A percentile compares a stretch with the other conserved stretches of the same genome.
Conservation (phyloP, 2,797 vertebrate species). For the Champsocephalus esox region DNA sequence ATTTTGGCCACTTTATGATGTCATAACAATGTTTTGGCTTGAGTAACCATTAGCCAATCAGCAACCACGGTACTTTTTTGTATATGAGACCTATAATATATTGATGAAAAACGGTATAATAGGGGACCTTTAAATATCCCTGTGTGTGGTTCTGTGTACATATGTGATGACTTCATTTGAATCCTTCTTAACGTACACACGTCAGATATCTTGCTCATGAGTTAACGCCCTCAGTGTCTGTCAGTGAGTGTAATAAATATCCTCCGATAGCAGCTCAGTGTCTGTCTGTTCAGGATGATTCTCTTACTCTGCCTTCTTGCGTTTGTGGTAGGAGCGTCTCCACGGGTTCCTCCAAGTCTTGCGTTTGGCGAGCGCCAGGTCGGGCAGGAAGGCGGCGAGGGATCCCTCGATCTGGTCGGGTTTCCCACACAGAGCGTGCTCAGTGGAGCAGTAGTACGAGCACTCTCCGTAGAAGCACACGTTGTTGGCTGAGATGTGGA, state of each 20-base stretch:
- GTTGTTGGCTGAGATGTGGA: constrained; percentile 90
- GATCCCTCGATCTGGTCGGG: constrained; percentile 97
- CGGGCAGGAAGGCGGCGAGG: constrained; percentile 95
- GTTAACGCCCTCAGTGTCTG: neutral
- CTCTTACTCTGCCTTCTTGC: constrained; percentile 98
- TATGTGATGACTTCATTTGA: no score
- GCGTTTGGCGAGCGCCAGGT: constrained; percentile 94
- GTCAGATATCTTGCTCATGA: neutral
- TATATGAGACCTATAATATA: no score
- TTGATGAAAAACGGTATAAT: no score
- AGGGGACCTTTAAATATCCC: no score
- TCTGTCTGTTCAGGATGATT: neutral
- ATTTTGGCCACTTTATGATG: no score
- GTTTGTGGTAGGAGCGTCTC: constrained; percentile 98
- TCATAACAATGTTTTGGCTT: no score
- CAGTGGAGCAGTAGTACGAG: constrained; percentile 98
- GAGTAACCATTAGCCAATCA: no score
- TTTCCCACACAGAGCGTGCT: constrained; percentile 95
- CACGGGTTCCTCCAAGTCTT: constrained; percentile 99
- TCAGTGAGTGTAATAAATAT: constrained; percentile 16
- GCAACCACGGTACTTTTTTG: no score
- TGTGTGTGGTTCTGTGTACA: no score
- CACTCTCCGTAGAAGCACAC: constrained; percentile 99
- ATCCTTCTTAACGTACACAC: neutral
- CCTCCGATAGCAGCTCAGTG: neutral